Conservation (phyloP, 2,888 invertebrate genomes). For the Mythimna albipuncta region DNA sequence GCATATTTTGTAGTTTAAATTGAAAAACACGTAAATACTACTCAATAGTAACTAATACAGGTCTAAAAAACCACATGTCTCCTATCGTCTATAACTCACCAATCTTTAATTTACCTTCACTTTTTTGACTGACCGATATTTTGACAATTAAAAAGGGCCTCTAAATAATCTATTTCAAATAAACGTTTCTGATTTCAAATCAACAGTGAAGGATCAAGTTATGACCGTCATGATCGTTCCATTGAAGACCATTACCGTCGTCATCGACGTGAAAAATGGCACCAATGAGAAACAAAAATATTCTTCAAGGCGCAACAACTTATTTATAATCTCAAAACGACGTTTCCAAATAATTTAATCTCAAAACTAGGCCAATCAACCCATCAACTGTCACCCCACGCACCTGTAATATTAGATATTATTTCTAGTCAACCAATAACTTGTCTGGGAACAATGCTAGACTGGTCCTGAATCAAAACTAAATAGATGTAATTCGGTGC, state of each 20-base stretch:
- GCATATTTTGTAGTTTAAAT: no score
- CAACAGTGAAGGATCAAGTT: no score
- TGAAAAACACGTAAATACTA: no score
- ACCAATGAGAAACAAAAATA: background rate
- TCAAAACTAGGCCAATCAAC: conserved; percentile 24
- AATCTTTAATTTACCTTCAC: no score
- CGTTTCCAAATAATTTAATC: background rate
- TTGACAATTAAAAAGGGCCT: no score
- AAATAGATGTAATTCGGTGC: conserved; percentile 19
- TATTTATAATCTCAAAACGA: conserved; percentile 16
- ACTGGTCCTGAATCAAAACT: conserved; percentile 42
- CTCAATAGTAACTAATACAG: no score
- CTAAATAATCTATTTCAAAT: no score
- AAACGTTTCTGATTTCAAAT: no score
- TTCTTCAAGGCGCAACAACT: background rate
- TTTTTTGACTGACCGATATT: no score
- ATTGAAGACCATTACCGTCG: no score
- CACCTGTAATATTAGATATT: conserved; percentile 28
- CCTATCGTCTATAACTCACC: no score
- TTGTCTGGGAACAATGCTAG: conserved; percentile 23
- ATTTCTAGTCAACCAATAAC: conserved; percentile 23
- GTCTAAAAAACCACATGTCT: no score
- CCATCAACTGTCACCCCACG: conserved; percentile 20
- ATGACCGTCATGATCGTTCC: background rate
- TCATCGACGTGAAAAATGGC: background rate